Percentiles rank a stretch among this genome's conserved stretches.
Evolutionary conservation across 2,888 invertebrate species (phyloP).

Genomic region (Drosophila flavopinicola): DNA sequence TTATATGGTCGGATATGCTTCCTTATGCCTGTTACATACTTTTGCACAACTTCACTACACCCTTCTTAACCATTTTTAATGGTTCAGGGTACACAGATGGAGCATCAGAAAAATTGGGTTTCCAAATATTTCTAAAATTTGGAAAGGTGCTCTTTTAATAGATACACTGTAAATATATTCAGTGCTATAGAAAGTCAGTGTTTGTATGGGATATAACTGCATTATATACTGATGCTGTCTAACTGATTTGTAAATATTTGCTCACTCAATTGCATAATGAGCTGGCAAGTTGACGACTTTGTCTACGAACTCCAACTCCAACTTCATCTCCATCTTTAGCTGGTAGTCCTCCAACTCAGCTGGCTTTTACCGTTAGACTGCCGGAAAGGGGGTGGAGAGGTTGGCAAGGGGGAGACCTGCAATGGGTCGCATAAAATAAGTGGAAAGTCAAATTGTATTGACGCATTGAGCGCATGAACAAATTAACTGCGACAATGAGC

Average conservation of each 20-base stretch:
- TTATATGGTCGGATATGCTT: no score
- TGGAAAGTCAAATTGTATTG: constrained; percentile 79
- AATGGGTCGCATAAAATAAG: constrained; percentile 73
- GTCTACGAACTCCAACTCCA: constrained; percentile 17
- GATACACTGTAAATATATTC: neutral
- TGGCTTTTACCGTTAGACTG: constrained; percentile 14
- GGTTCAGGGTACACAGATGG: no score
- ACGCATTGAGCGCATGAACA: constrained; percentile 79
- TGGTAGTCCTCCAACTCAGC: constrained; percentile 31
- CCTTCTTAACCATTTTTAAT: no score
- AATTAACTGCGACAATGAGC: constrained; percentile 81
- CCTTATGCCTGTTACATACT: no score
- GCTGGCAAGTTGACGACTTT: constrained; percentile 54
- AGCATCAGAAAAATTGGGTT: no score
- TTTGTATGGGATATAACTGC: constrained; percentile 8
- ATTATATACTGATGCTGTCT: constrained; percentile 17
- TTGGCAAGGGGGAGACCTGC: constrained; percentile 37
- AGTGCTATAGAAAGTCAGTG: constrained; percentile 3
- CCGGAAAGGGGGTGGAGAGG: no score
- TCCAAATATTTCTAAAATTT: neutral
- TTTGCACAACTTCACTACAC: no score
- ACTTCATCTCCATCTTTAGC: constrained; percentile 39
- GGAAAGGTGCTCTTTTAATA: neutral
- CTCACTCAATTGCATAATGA: constrained; percentile 59
- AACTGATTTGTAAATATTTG: constrained; percentile 47